Conservation (phyloP, 2,888 invertebrate genomes). For the Hypomecis atomaria region DNA sequence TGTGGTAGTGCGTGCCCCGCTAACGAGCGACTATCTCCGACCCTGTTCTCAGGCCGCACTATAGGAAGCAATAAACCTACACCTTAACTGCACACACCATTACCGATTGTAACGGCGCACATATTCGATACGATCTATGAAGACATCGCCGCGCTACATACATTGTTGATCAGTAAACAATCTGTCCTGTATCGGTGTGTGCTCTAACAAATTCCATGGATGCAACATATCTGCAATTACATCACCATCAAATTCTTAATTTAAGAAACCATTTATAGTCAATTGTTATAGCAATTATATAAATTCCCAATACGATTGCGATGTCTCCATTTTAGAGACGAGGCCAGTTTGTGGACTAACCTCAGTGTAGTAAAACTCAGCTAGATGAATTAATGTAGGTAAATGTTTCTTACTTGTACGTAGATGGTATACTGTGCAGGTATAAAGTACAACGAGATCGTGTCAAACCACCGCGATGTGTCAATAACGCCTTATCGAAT, state of each 20-base stretch:
- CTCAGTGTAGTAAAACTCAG: too few relatives aligned
- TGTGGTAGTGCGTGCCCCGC: constrained; percentile 65
- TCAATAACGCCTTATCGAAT: constrained; percentile 78
- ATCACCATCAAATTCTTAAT: too few relatives aligned
- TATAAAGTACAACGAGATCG: constrained; percentile 41
- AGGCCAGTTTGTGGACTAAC: too few relatives aligned
- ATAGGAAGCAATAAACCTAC: constrained; percentile 82
- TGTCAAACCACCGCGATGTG: constrained; percentile 50
- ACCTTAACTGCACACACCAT: constrained; percentile 81
- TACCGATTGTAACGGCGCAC: constrained; percentile 80
- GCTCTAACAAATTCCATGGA: constrained; percentile 9
- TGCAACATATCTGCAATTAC: not conserved
- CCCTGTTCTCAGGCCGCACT: constrained; percentile 72
- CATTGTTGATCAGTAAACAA: constrained; percentile 26
- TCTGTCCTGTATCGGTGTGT: constrained; percentile 7
- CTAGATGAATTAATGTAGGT: not conserved
- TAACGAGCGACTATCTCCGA: constrained; percentile 81
- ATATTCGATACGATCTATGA: constrained; percentile 72
- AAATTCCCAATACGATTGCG: too few relatives aligned
- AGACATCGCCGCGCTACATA: constrained; percentile 46
- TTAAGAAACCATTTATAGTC: too few relatives aligned
- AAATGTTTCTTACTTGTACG: not conserved
- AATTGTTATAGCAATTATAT: too few relatives aligned
- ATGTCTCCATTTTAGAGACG: too few relatives aligned
- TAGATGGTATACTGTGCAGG: constrained; percentile 28